Base-by-base conservation (phyloP, 1,140 invertebrate genomes). In the Pantala flavescens region DNA sequence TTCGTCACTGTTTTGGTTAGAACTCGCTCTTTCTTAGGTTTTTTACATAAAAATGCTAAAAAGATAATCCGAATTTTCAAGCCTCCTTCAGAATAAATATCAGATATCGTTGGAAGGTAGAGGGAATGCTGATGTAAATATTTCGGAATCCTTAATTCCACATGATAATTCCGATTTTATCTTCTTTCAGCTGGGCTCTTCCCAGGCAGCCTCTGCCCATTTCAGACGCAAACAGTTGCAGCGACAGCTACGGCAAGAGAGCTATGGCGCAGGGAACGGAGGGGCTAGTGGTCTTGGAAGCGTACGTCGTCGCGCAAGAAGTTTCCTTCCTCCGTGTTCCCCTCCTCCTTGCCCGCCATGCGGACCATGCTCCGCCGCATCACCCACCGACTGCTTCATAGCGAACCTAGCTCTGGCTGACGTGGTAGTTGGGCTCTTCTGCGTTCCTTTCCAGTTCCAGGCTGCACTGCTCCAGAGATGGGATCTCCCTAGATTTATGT, bases 391-490 rank as follows among this genome's bases (percentile, higher is more conserved):
- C 80, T 91, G 89, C 78, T 93, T 91, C 82, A 93, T 94, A 71
- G 89, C 90, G 0, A 93, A 93, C 82, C 82, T 93, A 76, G 91
- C 91, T 5, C 81, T 92, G 74, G 90, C 90, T 16, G 91, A 93
- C 79, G 90, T 93, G 76, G 88, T 92, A 74, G 92, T 93, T 80
- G 91, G 89, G 75, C 82, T 92, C 49, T 92, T 93, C 78, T 87
- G 89, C 70, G 90, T 92, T 81, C 91, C 91, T 71, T 94, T 95
- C 84, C 91, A 90, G 86, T 94, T 94, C 80, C 92, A 93, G 85
- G 91, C 92, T 0, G 92, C 92, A 2, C 80, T 93, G 19, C 83
- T 93, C 0, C 92, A 93, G 81, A 81, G 89, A 76, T 94, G 93
- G 93, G 88, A 92, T 76, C 82, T 94, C n/a, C 91, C 92, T 0